Evolutionary conservation across 2,888 invertebrate genomes (phyloP).

Genomic region (Pyrrhia umbra): DNA sequence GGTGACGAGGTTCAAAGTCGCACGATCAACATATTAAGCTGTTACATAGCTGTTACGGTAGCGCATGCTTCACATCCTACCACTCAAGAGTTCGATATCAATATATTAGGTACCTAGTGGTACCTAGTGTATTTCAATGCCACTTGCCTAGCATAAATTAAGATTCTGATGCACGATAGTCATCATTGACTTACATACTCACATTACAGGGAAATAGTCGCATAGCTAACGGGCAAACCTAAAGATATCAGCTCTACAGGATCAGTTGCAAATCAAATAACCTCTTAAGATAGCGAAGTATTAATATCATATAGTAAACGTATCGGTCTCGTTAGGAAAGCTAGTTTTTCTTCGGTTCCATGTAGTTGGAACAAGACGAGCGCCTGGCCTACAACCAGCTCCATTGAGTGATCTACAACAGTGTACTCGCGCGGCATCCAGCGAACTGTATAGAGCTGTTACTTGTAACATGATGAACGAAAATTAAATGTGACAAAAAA

Average conservation of each 20-base stretch:
- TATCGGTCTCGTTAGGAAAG: slow-evolving; percentile 1
- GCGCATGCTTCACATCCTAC: no score
- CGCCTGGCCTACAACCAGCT: slow-evolving; percentile 23
- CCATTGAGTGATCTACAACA: slow-evolving; percentile 35
- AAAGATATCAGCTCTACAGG: not conserved
- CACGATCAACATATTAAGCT: no score
- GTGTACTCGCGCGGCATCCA: not conserved
- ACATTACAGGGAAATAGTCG: not conserved
- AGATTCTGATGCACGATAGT: not conserved
- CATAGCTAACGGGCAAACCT: not conserved
- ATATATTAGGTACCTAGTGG: no score
- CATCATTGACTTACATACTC: not conserved
- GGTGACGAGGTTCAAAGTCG: no score
- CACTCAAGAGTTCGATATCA: no score
- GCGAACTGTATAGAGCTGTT: slow-evolving; percentile 33
- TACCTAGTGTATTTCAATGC: not conserved
- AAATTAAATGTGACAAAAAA: slow-evolving; percentile 5
- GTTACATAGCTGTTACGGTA: no score
- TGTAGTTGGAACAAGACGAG: slow-evolving; percentile 11
- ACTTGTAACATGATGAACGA: not conserved
- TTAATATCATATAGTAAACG: not conserved
- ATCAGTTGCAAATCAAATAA: not conserved
- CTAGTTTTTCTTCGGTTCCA: slow-evolving; percentile 15
- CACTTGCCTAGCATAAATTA: not conserved
- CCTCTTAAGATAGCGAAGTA: not conserved